phyloP scores from a whole-genome alignment of 1,140 invertebrate genomes.

The Diuraphis noxia region DNA sequence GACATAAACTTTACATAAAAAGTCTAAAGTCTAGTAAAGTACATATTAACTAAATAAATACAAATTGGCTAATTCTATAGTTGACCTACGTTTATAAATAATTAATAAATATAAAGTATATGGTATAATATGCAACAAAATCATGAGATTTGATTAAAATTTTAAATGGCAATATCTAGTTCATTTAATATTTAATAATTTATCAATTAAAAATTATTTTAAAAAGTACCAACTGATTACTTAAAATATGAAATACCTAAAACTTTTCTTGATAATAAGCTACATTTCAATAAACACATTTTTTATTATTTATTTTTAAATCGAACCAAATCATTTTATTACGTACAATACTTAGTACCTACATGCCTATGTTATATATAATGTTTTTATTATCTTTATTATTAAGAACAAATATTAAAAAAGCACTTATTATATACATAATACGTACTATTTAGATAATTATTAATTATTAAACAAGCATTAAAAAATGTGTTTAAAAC shows the following conservation, averaged over 20 bases:
- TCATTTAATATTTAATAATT: background rate
- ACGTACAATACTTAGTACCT: background rate
- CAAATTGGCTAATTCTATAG: background rate
- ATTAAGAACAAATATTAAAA: background rate
- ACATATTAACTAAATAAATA: background rate
- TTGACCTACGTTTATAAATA: background rate
- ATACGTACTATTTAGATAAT: background rate
- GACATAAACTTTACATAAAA: background rate
- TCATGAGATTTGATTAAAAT: background rate
- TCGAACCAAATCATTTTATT: background rate
- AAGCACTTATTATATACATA: background rate
- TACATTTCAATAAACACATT: background rate
- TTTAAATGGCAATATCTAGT: background rate
- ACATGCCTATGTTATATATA: too few species aligned
- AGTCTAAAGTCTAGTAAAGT: background rate
- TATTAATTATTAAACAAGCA: background rate
- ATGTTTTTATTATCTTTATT: background rate
- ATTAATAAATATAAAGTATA: background rate
- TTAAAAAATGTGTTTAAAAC: background rate
- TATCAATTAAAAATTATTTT: background rate
- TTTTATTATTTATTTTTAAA: background rate
- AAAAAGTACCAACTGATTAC: background rate
- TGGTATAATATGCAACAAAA: background rate
- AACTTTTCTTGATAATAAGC: background rate
- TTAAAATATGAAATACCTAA: background rate